These are phyloP conservation scores for Tenthredo mesomela DNA, from an alignment of 2,888 invertebrate genomes.

Conservation along the genomic window DNA sequence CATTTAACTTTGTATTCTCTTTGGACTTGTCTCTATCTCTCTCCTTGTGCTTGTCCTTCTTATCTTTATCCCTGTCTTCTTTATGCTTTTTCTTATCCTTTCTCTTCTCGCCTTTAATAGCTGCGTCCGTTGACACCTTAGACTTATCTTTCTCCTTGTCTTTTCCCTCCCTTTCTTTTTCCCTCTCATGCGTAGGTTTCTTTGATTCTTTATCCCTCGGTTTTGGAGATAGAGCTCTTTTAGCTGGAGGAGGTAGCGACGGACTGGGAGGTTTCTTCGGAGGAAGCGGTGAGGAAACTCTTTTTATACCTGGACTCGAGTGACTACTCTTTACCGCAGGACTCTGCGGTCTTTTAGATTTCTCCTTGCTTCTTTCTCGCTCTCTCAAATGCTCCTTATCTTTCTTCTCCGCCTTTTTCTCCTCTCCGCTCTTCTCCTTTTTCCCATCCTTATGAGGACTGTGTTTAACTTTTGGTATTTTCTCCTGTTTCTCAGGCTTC, in stretches of 20 bases:
- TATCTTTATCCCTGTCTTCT: slow-evolving; percentile 79
- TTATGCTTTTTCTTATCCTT: slow-evolving; percentile 78
- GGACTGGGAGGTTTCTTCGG: slow-evolving; percentile 74
- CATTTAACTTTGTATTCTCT: slow-evolving; percentile 79
- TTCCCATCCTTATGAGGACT: slow-evolving; percentile 81
- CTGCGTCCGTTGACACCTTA: slow-evolving; percentile 73
- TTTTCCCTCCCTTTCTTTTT: slow-evolving; percentile 76
- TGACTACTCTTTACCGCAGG: slow-evolving; percentile 72
- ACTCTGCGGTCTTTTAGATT: slow-evolving; percentile 78
- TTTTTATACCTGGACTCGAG: slow-evolving; percentile 70
- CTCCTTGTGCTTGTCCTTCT: slow-evolving; percentile 81
- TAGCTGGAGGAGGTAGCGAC: slow-evolving; percentile 66
- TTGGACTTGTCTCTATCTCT: slow-evolving; percentile 79
- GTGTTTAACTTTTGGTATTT: slow-evolving; percentile 78
- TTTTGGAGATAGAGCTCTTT: slow-evolving; percentile 70
- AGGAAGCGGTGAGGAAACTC: slow-evolving; percentile 68
- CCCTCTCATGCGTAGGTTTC: slow-evolving; percentile 68
- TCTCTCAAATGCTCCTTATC: slow-evolving; percentile 81
- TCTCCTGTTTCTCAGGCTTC: slow-evolving; percentile 81
- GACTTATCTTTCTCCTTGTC: slow-evolving; percentile 82
- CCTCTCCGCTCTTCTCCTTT: slow-evolving; percentile 77
- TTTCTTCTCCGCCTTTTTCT: slow-evolving; percentile 77
- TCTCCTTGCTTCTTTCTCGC: slow-evolving; percentile 79
- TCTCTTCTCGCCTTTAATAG: slow-evolving; percentile 78
- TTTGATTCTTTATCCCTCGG: slow-evolving; percentile 74